A percentile compares a stretch with the other conserved stretches of the same genome.
Conservation (phyloP, 35 echinoderm and acorn worm genomes). For the Nesometra sesokonis region DNA sequence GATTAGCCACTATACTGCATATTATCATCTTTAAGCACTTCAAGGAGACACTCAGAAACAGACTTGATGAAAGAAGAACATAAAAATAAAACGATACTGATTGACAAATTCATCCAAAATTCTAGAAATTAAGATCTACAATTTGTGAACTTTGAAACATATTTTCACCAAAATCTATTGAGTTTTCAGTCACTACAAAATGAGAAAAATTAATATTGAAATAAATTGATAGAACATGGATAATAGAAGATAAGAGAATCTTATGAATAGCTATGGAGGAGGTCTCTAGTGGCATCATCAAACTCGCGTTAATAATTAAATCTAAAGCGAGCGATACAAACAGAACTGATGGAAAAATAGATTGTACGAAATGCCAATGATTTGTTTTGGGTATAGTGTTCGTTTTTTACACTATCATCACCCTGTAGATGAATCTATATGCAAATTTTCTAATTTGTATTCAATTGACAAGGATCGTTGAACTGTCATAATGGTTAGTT, state of each 20-base stretch:
- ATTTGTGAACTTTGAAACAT: no score
- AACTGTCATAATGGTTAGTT: not conserved
- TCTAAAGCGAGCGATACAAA: not conserved
- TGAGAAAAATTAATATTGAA: not conserved
- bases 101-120: no score
- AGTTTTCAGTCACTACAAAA: not conserved
- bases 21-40: not conserved
- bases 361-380: not conserved
- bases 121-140: no score
- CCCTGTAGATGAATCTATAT: not conserved
- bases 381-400: not conserved
- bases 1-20: not conserved
- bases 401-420: not conserved
- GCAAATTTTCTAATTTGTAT: not conserved
- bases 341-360: not conserved
- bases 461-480: not conserved
- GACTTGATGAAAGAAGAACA: no score
- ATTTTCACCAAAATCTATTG: not conserved
- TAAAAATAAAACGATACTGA: no score
- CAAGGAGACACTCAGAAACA: no score
- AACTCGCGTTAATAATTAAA: not conserved
- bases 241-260: not conserved
- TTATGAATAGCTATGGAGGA: not conserved
- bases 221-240: not conserved
- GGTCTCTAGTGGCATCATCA: not conserved